Evolutionary conservation across 2,113 vertebrate species (phyloP), one percentile per base, ranked within the genome.

Genomic region (Cheilinus undulatus): DNA sequence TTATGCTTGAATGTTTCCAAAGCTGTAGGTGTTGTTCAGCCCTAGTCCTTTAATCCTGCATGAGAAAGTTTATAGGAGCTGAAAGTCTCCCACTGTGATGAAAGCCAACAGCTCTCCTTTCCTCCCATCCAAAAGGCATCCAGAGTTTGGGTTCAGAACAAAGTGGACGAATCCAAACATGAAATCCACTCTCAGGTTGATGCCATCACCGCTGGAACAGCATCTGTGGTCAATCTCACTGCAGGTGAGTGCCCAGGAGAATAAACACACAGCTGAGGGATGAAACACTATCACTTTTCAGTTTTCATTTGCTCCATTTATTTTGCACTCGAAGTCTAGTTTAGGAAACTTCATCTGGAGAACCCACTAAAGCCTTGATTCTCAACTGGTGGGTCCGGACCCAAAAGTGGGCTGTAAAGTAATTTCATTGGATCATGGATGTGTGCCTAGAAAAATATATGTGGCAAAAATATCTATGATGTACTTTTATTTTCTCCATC

Each of bases 161-260:
- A 99, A 92, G 96, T 99, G 69, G 98, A 99, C 68, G 97, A 99
- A 90, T 99, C 98, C 73, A 99, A 99, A 90, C 98, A 99, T 22
- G 98, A 99, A 93, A 99, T 99, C 85, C 98, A 99, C 92, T 99
- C 98, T 71, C 98, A 99, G 86, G 98, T 99, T 3, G 98, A 98
- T 78, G 98, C 98, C 69, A 99, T 99, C 89, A 98, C 98, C 3
- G 97, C 98, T 73, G 97, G 97, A 84, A 99, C 98, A 0, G 98
- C 98, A 0, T 99, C 98, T 17, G 97, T 99, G 36, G 98, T 99
- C 89, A 99, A 99, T 92, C 96, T 99, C 76, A 99, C 98, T 13
- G 97, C 98, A 87, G 98, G 98, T 99, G 90, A 93, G 94, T 60
- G 45, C 52, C 32, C 26, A 11, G 60, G 52, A 42, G 40, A 76